Percentiles rank a stretch among this genome's conserved stretches.
Conservation (phyloP, 2,888 invertebrate genomes). For the Panzeria rudis region DNA sequence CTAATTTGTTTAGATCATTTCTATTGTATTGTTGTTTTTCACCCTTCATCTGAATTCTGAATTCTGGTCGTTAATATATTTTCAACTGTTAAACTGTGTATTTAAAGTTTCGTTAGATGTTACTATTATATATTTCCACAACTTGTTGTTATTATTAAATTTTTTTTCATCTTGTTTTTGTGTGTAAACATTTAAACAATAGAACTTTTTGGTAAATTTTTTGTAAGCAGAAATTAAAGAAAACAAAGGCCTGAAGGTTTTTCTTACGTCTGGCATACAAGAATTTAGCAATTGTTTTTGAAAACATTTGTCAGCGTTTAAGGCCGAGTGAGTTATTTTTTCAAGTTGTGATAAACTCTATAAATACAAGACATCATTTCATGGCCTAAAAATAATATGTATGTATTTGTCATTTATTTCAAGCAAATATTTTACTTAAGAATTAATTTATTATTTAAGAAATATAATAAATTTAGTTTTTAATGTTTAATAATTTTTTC, state of each 20-base stretch:
- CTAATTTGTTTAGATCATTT: constrained; percentile 75
- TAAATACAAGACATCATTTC: constrained; percentile 40
- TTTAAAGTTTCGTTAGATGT: constrained; percentile 68
- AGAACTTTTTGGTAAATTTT: constrained; percentile 64
- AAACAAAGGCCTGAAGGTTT: constrained; percentile 37
- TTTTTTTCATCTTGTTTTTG: constrained; percentile 9
- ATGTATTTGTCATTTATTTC: not conserved
- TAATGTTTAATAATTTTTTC: too few relatives aligned
- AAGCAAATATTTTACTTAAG: not conserved
- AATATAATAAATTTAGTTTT: not conserved
- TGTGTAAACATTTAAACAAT: constrained; percentile 65
- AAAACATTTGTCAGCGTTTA: constrained; percentile 38
- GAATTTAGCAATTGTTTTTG: constrained; percentile 46
- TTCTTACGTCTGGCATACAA: constrained; percentile 2
- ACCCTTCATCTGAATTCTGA: constrained; percentile 39
- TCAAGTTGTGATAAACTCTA: constrained; percentile 7
- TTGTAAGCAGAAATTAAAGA: constrained; percentile 26
- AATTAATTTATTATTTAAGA: not conserved
- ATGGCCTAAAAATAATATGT: constrained; percentile 49
- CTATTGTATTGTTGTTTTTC: constrained; percentile 74
- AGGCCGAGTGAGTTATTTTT: constrained; percentile 38
- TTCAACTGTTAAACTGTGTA: constrained; percentile 60
- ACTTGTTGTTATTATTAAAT: not conserved
- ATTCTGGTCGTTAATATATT: constrained; percentile 55
- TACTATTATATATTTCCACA: constrained; percentile 62